Evolutionary conservation across 2,797 vertebrate genomes (phyloP), one percentile per base, ranked within the genome.

Genomic region (Artibeus jamaicensis): DNA sequence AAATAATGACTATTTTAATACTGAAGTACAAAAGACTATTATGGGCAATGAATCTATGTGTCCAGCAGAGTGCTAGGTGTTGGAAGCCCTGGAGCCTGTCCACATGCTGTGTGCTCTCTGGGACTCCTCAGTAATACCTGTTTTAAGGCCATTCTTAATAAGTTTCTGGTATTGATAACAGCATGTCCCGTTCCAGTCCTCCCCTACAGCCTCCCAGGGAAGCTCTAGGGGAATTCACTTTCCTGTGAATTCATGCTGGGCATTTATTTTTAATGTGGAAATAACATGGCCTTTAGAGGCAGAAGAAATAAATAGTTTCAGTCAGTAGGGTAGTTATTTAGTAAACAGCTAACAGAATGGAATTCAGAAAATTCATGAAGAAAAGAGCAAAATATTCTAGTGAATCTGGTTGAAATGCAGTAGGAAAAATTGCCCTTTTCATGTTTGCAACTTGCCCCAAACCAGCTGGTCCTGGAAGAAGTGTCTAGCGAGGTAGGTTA

Each of bases 231-330:
- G 24, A 59, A 59, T 59, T 29, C 24, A 53, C 7, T 68, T 67
- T 62, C 37, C 26, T 78, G 3, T 57, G 70, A 81, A 59, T 74
- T 86, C 48, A 26, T 21, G 50, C 71, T 34, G 34, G 39, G 44
- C 12, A 70, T 73, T 96, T 92, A 62, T 48, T 88, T 77, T 90
- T 78, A 48, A 89, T 68, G 62, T 73, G n/a, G 62, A 91, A 93
- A 93, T 10, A 83, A 44, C 21, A 68, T 19, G 32, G 59, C 34
- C 21, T 94, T 88, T 59, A 89, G 59, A 67, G 85, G 48, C 16
- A 85, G 55, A 91, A 70, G 57, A 65, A 95, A 76, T 32, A 91
- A 87, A 57, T 57, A 85, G 62, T 92, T 91, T 50, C 67, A 68
- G 39, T 88, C 68, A 94, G 34, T 79, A 71, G 6, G 29, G 37